Percentiles rank a stretch among this genome's conserved stretches.
phyloP scores from a whole-genome alignment of 2,797 vertebrate genomes.

The Chelonia mydas region DNA sequence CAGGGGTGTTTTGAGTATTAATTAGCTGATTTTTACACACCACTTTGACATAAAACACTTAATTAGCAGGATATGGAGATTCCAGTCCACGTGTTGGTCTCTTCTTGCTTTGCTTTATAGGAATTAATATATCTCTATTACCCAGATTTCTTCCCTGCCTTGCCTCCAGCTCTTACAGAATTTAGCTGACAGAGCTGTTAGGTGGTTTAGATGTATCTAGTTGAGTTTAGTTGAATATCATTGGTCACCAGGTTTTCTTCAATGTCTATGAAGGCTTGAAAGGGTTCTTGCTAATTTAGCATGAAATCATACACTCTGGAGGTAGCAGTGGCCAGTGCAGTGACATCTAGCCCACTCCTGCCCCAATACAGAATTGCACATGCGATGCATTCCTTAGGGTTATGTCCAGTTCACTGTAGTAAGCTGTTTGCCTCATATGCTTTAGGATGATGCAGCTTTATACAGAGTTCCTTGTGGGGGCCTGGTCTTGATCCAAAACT shows the following conservation, averaged over 20 bases:
- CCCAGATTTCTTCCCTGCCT: background rate
- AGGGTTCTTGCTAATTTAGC: rapidly evolving
- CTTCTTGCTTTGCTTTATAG: background rate
- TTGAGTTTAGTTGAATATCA: background rate
- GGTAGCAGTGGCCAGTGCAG: background rate
- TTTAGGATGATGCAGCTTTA: background rate
- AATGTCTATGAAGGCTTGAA: background rate
- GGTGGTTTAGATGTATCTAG: background rate
- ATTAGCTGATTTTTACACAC: background rate
- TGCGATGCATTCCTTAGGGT: rapidly evolving
- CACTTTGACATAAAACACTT: background rate
- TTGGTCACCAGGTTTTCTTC: background rate
- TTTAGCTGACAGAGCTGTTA: background rate
- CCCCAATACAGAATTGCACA: rapidly evolving
- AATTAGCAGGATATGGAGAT: background rate
- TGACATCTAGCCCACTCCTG: background rate
- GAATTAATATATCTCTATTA: background rate
- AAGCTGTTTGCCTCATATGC: rapidly evolving
- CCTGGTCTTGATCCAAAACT: background rate
- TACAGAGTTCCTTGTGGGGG: background rate
- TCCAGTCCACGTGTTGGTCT: background rate
- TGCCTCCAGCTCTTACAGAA: background rate
- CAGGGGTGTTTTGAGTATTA: background rate
- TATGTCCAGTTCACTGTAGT: background rate
- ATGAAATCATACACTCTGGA: rapidly evolving